Evolutionary conservation across 2,888 invertebrate species (phyloP).

Genomic region (Alcis repandata): DNA sequence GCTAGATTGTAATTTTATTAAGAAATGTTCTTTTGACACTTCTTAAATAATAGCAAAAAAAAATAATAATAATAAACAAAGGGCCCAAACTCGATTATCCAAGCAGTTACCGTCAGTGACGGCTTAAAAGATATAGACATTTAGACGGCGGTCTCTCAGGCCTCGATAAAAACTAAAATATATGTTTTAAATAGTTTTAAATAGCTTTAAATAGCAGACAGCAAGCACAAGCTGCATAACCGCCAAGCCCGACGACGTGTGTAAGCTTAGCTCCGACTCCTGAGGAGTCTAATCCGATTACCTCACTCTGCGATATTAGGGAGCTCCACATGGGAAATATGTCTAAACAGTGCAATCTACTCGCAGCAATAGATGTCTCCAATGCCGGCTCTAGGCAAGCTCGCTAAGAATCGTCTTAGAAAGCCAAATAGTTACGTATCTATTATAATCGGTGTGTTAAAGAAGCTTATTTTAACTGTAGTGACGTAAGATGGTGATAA

Average conservation of each 20-base stretch:
- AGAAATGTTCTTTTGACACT: too few relatives aligned
- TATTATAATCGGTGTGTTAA: too few relatives aligned
- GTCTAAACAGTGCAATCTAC: conserved; percentile 68
- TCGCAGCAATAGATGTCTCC: conserved; percentile 37
- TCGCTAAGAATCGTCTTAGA: background rate
- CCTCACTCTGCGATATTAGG: conserved; percentile 69
- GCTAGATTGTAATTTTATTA: too few relatives aligned
- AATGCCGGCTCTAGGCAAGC: conserved; percentile 4
- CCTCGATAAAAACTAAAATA: background rate
- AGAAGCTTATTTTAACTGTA: too few relatives aligned
- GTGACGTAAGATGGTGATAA: too few relatives aligned
- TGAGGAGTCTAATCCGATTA: conserved; percentile 73
- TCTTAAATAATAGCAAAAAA: too few relatives aligned
- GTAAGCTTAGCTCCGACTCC: conserved; percentile 55
- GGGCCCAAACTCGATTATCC: too few relatives aligned
- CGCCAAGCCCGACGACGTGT: conserved; percentile 42
- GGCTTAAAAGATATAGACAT: too few relatives aligned
- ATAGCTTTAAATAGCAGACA: conserved; percentile 23
- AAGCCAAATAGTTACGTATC: background rate
- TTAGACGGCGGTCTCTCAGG: too few relatives aligned
- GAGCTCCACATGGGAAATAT: conserved; percentile 77
- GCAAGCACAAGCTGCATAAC: conserved; percentile 25
- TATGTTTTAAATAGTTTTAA: background rate
- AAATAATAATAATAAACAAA: too few relatives aligned
- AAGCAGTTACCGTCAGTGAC: too few relatives aligned